Evolutionary conservation across 2,888 invertebrate genomes (phyloP), one percentile per base, ranked within the genome.

Genomic region (Diarsia dahlii): DNA sequence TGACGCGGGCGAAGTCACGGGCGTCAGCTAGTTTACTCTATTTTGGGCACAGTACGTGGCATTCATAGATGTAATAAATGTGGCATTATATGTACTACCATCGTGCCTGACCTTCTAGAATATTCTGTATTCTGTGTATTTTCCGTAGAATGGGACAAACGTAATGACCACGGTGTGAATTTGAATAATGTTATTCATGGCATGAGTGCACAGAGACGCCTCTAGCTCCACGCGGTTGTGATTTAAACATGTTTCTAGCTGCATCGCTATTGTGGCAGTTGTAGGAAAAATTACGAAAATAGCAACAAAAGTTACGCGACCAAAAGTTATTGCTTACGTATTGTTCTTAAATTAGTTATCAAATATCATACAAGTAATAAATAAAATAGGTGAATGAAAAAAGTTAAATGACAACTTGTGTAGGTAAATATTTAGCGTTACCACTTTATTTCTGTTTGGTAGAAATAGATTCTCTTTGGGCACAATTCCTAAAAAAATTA

Each of bases 161-260:
- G 75, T 79, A 79, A 81, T 83, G 78, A 77, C 62, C 63, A 81
- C 78, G 80, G 77, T 76, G 80, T 54, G 50, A 77, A 87, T 88
- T 84, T 88, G 80, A 87, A 88, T 87, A 87, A 87, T 84, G 75
- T 82, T 85, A 87, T 88, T 88, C 87, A 87, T 78, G 65, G 69
- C 64, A 71, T 54, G 76, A 65, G 69, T 72, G 68, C 81, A 67
- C 58, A 20, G 54, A 34, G 65, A 69, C 74, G 71, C 73, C 64
- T 64, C 71, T 73, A 69, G 63, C 12, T 45, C n/a, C 46, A 62
- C 50, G 46, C n/a, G 67, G 62, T 23, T 68, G 39, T 67, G 60
- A 76, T 58, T 71, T 76, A 71, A 76, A 56, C 10, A 9, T 54
- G 54, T 2, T 63, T 45, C 15, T 63, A 23, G 63, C n/a, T 28